phyloP scores from a whole-genome alignment of 2,113 vertebrate species.

The Pelobates fuscus region DNA sequence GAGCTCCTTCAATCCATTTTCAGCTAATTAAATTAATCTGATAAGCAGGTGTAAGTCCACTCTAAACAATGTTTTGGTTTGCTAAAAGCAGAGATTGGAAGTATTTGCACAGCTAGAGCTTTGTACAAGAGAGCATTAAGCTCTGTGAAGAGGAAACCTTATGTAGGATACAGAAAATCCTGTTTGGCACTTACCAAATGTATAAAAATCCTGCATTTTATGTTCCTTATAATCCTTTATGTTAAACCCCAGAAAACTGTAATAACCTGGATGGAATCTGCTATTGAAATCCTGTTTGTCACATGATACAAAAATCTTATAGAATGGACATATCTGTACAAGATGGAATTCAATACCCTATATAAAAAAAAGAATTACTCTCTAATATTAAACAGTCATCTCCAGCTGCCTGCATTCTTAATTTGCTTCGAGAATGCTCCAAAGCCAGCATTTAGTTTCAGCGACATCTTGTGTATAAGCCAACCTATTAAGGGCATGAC shows the following conservation, averaged over 20 bases:
- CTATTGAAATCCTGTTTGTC: conserved; percentile 15
- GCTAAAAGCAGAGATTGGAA: conserved; percentile 58
- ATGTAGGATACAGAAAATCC: conserved; percentile 67
- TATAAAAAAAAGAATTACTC: conserved; percentile 2
- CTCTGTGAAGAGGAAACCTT: conserved; percentile 59
- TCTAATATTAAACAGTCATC: neutral
- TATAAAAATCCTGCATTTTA: neutral
- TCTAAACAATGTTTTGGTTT: conserved; percentile 71
- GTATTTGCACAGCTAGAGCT: conserved; percentile 57
- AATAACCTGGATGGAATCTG: neutral
- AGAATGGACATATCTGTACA: neutral
- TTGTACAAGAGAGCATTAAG: conserved; percentile 61
- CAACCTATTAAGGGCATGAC: conserved; percentile 43
- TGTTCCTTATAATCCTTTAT: conserved; percentile 34
- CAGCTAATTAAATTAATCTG: conserved; percentile 72
- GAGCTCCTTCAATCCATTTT: neutral
- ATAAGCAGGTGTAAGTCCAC: conserved; percentile 81
- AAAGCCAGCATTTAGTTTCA: neutral
- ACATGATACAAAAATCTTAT: neutral
- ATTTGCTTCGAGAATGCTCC: neutral
- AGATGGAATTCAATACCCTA: neutral
- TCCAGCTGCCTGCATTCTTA: neutral
- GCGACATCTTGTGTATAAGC: conserved; percentile 10
- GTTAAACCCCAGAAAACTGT: conserved; percentile 21
- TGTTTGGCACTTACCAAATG: conserved; percentile 59